These are phyloP conservation scores for Morbakka virulenta DNA, from an alignment of 30 jellyfish, hydroid and myxozoan species.

Conservation along the genomic window DNA sequence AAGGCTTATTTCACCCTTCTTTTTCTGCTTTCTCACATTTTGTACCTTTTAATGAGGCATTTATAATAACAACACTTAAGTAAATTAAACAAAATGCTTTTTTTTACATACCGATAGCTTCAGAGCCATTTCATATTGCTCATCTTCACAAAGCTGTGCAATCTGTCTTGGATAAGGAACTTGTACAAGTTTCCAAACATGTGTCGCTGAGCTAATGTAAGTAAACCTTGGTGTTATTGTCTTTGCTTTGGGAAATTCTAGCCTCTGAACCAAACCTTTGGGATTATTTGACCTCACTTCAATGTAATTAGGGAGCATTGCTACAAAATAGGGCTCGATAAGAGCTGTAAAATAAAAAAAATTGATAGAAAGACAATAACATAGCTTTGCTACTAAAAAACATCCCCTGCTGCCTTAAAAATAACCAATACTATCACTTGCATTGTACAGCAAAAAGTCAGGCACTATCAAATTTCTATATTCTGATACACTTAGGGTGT, in stretches of 20 bases:
- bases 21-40: too few relatives aligned
- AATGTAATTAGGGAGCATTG: slow-evolving; percentile 65
- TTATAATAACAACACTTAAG: background rate
- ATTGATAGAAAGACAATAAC: too few relatives aligned
- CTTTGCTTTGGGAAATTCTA: slow-evolving; percentile 52
- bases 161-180: slow-evolving; percentile 59
- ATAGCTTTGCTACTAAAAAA: too few relatives aligned
- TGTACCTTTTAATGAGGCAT: too few relatives aligned
- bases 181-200: slow-evolving; percentile 86
- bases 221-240: slow-evolving; percentile 42
- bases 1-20: too few relatives aligned
- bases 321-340: slow-evolving; percentile 86
- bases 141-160: slow-evolving; percentile 63
- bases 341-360: too few relatives aligned
- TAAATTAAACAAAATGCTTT: background rate
- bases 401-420: too few relatives aligned
- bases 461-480: too few relatives aligned
- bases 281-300: slow-evolving; percentile 90
- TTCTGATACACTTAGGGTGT: too few relatives aligned
- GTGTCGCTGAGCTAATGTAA: slow-evolving; percentile 56
- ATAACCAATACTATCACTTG: too few relatives aligned
- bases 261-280: slow-evolving; percentile 66
- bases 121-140: slow-evolving; percentile 79
- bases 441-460: too few relatives aligned
- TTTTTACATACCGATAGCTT: slow-evolving; percentile 53